Conservation (phyloP, 1,140 invertebrate species). For the Nasonia longicornis region DNA sequence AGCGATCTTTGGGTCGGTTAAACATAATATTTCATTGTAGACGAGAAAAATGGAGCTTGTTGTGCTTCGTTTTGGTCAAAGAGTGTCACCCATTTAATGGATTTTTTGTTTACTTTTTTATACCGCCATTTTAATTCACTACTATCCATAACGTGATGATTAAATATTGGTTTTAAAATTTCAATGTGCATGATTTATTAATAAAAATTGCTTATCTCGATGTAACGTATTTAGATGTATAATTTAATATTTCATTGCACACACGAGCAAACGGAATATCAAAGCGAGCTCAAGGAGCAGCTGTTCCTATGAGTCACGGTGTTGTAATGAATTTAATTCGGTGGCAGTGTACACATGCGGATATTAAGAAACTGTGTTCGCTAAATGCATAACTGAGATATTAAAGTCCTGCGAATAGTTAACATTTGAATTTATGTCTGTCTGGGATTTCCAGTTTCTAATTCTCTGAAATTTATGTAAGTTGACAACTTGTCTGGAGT, state of each 20-base stretch:
- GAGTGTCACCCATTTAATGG: too few relatives aligned
- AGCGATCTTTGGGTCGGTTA: too few relatives aligned
- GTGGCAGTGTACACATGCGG: not conserved
- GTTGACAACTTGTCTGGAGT: too few relatives aligned
- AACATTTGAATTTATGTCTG: not conserved
- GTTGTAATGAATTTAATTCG: conserved; percentile 12
- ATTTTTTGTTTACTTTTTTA: too few relatives aligned
- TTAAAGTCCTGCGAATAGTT: conserved; percentile 24
- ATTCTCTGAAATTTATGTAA: not conserved
- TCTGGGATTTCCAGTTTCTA: not conserved
- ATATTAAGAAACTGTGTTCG: not conserved
- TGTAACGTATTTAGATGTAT: not conserved
- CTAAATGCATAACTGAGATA: not conserved
- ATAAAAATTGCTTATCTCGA: not conserved
- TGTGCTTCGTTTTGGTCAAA: too few relatives aligned
- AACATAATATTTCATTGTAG: too few relatives aligned
- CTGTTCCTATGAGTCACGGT: not conserved
- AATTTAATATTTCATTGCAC: not conserved
- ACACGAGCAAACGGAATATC: not conserved
- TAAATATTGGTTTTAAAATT: too few relatives aligned
- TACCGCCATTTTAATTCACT: too few relatives aligned
- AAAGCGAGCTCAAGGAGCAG: not conserved
- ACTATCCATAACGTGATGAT: too few relatives aligned
- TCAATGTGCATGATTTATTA: too few relatives aligned
- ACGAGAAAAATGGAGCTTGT: too few relatives aligned